Conservation (phyloP, 1,140 invertebrate species). For the Calliphora vicina region DNA sequence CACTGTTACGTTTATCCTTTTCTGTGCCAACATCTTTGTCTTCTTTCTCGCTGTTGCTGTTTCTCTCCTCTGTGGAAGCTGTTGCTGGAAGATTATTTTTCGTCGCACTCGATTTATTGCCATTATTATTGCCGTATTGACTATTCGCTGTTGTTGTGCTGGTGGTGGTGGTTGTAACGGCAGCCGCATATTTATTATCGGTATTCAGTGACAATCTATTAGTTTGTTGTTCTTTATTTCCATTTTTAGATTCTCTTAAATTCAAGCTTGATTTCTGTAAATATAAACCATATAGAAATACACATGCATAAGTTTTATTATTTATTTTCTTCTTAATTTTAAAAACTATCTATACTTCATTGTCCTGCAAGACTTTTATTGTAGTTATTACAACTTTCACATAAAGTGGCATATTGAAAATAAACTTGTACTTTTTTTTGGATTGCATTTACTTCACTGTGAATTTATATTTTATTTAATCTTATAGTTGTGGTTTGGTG, state of each 20-base stretch:
- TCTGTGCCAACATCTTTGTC: conserved; percentile 60
- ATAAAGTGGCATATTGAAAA: conserved; percentile 26
- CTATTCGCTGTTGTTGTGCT: not conserved
- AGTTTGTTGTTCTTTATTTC: conserved; percentile 51
- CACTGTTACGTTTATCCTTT: conserved; percentile 47
- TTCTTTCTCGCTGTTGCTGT: conserved; percentile 56
- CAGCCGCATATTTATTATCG: conserved; percentile 48
- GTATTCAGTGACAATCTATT: conserved; percentile 58
- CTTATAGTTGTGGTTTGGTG: too few species aligned
- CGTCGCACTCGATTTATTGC: conserved; percentile 43
- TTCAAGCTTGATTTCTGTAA: conserved; percentile 60
- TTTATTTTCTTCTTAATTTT: not conserved
- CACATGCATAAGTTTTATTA: too few species aligned
- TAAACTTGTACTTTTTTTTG: too few species aligned
- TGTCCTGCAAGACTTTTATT: not conserved
- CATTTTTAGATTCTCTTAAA: conserved; percentile 53
- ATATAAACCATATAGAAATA: too few species aligned
- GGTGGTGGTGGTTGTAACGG: not conserved
- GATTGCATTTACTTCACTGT: too few species aligned
- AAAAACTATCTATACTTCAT: not conserved
- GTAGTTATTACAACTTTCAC: not conserved
- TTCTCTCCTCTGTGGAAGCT: conserved; percentile 43
- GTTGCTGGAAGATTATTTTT: conserved; percentile 39
- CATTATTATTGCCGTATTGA: conserved; percentile 38
- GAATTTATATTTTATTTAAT: too few species aligned